A percentile compares a stretch with the other conserved stretches of the same genome.
Evolutionary conservation across 2,113 vertebrate species (phyloP).

Genomic region (Labeo rohita): DNA sequence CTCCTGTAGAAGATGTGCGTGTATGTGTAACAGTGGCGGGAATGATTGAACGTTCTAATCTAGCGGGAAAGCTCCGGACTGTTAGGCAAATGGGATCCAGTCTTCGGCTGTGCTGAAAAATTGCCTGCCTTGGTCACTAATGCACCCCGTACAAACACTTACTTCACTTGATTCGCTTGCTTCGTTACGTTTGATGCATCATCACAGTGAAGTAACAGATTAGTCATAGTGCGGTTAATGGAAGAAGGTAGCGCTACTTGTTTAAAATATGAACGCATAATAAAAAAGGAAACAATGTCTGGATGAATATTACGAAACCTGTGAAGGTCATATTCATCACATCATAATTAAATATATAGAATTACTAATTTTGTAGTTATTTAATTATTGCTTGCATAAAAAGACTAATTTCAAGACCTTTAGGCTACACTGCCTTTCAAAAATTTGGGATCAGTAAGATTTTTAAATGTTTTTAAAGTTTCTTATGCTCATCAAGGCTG

Average conservation of each 20-base stretch:
- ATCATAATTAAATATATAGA: too few species aligned
- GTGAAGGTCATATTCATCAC: background rate
- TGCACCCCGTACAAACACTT: background rate
- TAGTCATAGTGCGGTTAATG: background rate
- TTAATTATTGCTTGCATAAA: too few species aligned
- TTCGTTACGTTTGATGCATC: background rate
- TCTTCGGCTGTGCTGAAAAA: background rate
- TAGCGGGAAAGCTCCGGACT: background rate
- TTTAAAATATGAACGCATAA: background rate
- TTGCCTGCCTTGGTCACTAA: background rate
- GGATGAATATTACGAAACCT: background rate
- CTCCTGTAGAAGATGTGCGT: background rate
- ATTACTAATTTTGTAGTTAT: too few species aligned
- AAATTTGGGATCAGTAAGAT: too few species aligned
- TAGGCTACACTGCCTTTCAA: too few species aligned
- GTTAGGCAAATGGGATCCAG: conserved; percentile 32
- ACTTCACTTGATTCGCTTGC: background rate
- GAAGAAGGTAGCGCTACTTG: background rate
- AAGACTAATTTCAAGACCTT: too few species aligned
- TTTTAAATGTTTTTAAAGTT: too few species aligned
- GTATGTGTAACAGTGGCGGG: background rate
- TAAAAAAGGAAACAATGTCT: background rate
- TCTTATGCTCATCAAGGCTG: too few species aligned
- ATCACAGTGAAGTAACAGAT: conserved; percentile 26
- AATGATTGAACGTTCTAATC: background rate